Evolutionary conservation across 2,888 invertebrate genomes (phyloP).

Genomic region (Urechis unicinctus): DNA sequence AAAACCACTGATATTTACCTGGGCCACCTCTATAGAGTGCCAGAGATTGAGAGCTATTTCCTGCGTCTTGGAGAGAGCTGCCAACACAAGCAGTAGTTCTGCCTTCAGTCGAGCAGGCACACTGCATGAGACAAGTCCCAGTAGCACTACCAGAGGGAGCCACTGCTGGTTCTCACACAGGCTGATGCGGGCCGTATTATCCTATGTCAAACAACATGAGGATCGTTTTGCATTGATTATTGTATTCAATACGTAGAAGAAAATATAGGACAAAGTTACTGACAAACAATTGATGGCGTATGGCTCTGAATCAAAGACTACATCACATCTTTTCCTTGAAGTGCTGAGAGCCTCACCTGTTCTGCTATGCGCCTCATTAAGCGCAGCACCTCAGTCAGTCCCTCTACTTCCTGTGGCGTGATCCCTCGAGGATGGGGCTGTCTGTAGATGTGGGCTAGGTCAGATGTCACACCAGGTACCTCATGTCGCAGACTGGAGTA

Average conservation of each 20-base stretch:
- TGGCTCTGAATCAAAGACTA: background rate
- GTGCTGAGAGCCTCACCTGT: slow-evolving; percentile 12
- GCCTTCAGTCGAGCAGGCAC: slow-evolving; percentile 81
- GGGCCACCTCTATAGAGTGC: slow-evolving; percentile 60
- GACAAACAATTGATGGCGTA: background rate
- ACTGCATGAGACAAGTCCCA: slow-evolving; percentile 79
- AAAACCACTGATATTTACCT: slow-evolving; percentile 25
- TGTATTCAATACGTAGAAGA: too few species aligned
- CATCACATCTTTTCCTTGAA: too few species aligned
- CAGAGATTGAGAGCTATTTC: slow-evolving; percentile 76
- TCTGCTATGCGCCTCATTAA: slow-evolving; percentile 70
- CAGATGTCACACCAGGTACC: slow-evolving; percentile 56
- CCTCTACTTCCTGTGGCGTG: slow-evolving; percentile 75
- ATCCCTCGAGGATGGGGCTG: slow-evolving; percentile 54
- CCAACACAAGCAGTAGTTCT: slow-evolving; percentile 70
- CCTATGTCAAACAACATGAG: slow-evolving; percentile 56
- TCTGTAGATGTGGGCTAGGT: slow-evolving; percentile 52
- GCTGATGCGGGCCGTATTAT: slow-evolving; percentile 72
- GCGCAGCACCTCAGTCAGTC: slow-evolving; percentile 72
- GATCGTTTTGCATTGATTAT: too few species aligned
- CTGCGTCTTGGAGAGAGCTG: slow-evolving; percentile 70
- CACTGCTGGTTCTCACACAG: slow-evolving; percentile 84
- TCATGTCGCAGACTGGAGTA: slow-evolving; percentile 54
- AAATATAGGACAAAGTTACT: background rate
- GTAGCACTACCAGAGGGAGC: slow-evolving; percentile 72